Evolutionary conservation across 2,113 vertebrate genomes (phyloP).

Genomic region (Chaenogobius annularis): DNA sequence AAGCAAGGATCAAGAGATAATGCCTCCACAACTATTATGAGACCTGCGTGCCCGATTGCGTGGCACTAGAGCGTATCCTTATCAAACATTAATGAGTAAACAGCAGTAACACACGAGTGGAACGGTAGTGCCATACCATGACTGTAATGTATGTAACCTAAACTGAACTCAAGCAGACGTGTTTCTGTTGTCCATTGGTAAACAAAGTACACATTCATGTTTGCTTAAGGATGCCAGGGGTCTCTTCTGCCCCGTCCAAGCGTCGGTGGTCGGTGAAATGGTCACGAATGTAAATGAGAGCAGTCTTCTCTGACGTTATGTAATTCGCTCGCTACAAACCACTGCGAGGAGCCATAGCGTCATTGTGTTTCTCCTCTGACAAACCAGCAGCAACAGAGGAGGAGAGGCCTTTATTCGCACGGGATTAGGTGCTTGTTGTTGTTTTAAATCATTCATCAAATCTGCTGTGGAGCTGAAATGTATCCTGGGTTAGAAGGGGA

Average conservation of each 20-base stretch:
- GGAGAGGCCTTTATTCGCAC: slow-evolving; percentile 48
- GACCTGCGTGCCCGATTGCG: neutral
- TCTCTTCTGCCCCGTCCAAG: slow-evolving; percentile 10
- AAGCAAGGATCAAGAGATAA: no score
- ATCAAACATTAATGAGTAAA: slow-evolving; percentile 9
- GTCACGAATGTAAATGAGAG: slow-evolving; percentile 56
- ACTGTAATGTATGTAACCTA: neutral
- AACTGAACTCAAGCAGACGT: neutral
- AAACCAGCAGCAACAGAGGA: slow-evolving; percentile 52
- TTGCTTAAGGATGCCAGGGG: neutral
- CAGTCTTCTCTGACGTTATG: slow-evolving; percentile 66
- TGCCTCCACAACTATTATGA: neutral
- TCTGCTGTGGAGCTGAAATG: slow-evolving; percentile 39
- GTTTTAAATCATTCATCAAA: slow-evolving; percentile 62
- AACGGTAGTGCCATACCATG: neutral
- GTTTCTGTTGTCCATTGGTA: slow-evolving; percentile 27
- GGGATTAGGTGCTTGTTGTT: slow-evolving; percentile 62
- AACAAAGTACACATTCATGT: slow-evolving; percentile 26
- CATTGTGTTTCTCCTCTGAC: slow-evolving; percentile 54
- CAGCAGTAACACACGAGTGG: slow-evolving; percentile 2
- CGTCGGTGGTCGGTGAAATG: slow-evolving; percentile 39
- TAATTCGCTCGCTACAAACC: slow-evolving; percentile 69
- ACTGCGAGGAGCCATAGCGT: slow-evolving; percentile 57
- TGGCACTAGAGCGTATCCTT: neutral
- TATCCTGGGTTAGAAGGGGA: slow-evolving; percentile 20